Evolutionary conservation across 2,113 vertebrate species (phyloP).

Genomic region (Macquaria australasica): DNA sequence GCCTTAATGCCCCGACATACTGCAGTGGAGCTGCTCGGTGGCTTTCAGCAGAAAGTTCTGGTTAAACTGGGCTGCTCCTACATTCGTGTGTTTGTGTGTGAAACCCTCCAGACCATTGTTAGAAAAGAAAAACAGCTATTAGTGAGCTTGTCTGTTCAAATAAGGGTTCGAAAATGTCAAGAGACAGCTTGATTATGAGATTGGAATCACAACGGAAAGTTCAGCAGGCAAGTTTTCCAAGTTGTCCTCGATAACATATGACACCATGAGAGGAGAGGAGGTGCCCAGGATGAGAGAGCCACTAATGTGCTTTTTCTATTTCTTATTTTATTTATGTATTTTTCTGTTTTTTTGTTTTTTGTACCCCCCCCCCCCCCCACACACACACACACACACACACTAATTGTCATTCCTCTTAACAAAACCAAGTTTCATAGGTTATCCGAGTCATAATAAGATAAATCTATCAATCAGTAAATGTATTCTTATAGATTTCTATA

Average conservation of each 20-base stretch:
- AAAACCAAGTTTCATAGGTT: too few relatives aligned
- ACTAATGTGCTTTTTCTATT: not conserved
- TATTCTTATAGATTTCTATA: too few relatives aligned
- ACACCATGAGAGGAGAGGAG: not conserved
- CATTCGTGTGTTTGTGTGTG: not conserved
- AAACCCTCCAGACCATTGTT: not conserved
- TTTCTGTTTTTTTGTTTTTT: too few relatives aligned
- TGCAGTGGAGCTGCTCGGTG: not conserved
- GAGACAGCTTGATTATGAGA: constrained; percentile 19
- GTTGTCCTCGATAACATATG: not conserved
- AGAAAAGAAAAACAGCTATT: not conserved
- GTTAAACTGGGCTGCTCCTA: not conserved
- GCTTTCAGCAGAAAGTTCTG: not conserved
- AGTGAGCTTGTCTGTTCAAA: not conserved
- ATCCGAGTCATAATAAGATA: too few relatives aligned
- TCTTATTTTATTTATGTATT: too few relatives aligned
- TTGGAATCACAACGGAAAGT: not conserved
- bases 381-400: too few relatives aligned
- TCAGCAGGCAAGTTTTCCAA: not conserved
- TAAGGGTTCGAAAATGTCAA: constrained; percentile 1
- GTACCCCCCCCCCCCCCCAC: too few relatives aligned
- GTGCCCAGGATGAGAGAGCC: not conserved
- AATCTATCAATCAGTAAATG: too few relatives aligned
- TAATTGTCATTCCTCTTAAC: too few relatives aligned
- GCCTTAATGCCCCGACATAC: not conserved